These are phyloP conservation scores for Bujurquina vittata DNA, from an alignment of 2,113 vertebrate species.

Conservation along the genomic window DNA sequence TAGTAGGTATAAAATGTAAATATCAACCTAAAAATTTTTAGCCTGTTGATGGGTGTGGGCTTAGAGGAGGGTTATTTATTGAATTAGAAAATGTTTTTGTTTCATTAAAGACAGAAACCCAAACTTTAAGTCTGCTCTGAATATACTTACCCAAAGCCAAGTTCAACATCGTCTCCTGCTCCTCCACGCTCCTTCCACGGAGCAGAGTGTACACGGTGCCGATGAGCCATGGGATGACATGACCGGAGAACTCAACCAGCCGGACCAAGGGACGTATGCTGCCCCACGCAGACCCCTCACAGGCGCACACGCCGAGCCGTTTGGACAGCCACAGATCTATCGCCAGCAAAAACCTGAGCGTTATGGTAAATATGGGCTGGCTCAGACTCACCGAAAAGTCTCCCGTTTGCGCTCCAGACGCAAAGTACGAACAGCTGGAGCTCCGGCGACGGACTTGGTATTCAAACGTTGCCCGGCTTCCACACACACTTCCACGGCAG, in stretches of 20 bases:
- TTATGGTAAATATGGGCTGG: conserved; percentile 87
- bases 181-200: conserved; percentile 82
- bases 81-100: not conserved
- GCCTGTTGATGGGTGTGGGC: not conserved
- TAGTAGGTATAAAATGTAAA: not conserved
- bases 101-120: not conserved
- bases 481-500: conserved; percentile 53
- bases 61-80: not conserved
- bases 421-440: conserved; percentile 72
- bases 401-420: conserved; percentile 71
- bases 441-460: conserved; percentile 80
- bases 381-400: conserved; percentile 87
- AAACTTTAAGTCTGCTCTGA: not conserved
- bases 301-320: conserved; percentile 88
- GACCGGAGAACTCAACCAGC: conserved; percentile 90
- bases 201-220: conserved; percentile 85
- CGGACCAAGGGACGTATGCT: conserved; percentile 87
- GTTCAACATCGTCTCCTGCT: conserved; percentile 89
- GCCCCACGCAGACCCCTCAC: conserved; percentile 88
- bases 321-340: conserved; percentile 92
- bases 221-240: conserved; percentile 87
- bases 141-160: conserved; percentile 84
- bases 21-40: not conserved
- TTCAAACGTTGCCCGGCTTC: conserved; percentile 67
- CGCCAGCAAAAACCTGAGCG: conserved; percentile 88